Conservation (phyloP, 2,113 vertebrate genomes). For the Nannobrachium achirus region DNA sequence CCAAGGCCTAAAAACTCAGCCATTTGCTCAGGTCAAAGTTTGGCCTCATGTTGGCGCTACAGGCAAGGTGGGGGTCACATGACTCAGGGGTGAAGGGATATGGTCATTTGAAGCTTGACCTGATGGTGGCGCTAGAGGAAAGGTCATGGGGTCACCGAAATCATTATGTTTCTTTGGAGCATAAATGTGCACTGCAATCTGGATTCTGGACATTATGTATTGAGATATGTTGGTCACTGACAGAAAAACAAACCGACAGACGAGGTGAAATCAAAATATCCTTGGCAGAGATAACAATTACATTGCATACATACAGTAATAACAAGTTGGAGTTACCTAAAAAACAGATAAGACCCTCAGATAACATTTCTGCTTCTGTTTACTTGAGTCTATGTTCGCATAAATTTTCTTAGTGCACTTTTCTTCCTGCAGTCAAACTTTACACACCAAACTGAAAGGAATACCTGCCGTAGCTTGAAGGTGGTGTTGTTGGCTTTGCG, state of each 20-base stretch:
- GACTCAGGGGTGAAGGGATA: too few species aligned
- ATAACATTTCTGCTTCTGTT: slow-evolving; percentile 2
- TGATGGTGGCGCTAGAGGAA: too few species aligned
- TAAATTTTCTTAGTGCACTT: slow-evolving; percentile 25
- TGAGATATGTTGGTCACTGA: too few species aligned
- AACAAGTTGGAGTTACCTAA: not conserved
- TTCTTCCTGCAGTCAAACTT: slow-evolving; percentile 22
- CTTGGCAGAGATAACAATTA: not conserved
- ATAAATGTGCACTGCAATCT: too few species aligned
- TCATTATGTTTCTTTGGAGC: slow-evolving; percentile 5
- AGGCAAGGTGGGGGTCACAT: too few species aligned
- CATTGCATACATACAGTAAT: not conserved
- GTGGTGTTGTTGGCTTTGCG: slow-evolving; percentile 7
- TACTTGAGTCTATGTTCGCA: slow-evolving; percentile 25
- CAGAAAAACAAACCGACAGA: too few species aligned
- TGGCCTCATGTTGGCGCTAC: too few species aligned
- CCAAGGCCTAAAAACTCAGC: too few species aligned
- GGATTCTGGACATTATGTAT: too few species aligned
- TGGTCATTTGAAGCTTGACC: too few species aligned
- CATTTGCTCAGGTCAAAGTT: too few species aligned
- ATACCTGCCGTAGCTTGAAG: slow-evolving; percentile 32
- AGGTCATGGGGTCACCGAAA: not conserved
- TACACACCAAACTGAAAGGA: slow-evolving; percentile 11
- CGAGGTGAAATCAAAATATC: too few species aligned
- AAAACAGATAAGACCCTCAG: not conserved